Evolutionary conservation across 2,113 vertebrate species (phyloP), one percentile per base, ranked within the genome.

Genomic region (Cheilinus undulatus): DNA sequence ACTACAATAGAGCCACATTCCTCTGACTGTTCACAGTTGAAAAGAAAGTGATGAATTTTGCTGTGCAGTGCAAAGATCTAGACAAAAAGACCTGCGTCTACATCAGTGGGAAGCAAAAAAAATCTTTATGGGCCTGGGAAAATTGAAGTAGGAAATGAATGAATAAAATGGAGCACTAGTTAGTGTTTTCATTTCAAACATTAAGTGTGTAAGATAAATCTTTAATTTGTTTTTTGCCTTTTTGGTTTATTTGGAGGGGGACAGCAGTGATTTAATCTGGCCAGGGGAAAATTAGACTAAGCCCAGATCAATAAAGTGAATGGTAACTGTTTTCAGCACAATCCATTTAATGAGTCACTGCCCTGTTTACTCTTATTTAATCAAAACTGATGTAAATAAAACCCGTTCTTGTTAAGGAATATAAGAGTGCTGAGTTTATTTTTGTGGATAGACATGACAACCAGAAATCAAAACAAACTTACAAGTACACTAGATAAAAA

Each of bases 1-100:
- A 86, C 73, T 49, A 84, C 78, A 84, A 82, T 53, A 71, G 67
- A 78, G 62, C 54, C 65, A 57, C 78, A 88, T 87, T 80, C 78
- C 80, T 76, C 62, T 22, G 69, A 49, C 51, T 46, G 62, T 32
- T 14, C 5, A 11, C 45, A 27, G 53, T 20, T 71, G 36, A 67
- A 80, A 69, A 78, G 48, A 70, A 70, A 38, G 27, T 0, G 46
- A 46, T 24, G 10, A 54, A 40, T 22, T 40, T 34, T 20, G 32
- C 38, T n/a, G 36, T 32, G 57, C 32, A 24, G 22, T 5, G 13
- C 40, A 53, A 58, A 50, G 42, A 49, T 22, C 27, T 52, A 8
- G 8, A 60, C 12, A 54, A 51, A 54, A 46, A 13, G 23, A 34
- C 59, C 27, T 4, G 36, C n/a, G n/a, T n/a, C n/a, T n/a, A n/a